Conservation (phyloP, 2,113 vertebrate genomes). For the Acrocephalus kingi region DNA sequence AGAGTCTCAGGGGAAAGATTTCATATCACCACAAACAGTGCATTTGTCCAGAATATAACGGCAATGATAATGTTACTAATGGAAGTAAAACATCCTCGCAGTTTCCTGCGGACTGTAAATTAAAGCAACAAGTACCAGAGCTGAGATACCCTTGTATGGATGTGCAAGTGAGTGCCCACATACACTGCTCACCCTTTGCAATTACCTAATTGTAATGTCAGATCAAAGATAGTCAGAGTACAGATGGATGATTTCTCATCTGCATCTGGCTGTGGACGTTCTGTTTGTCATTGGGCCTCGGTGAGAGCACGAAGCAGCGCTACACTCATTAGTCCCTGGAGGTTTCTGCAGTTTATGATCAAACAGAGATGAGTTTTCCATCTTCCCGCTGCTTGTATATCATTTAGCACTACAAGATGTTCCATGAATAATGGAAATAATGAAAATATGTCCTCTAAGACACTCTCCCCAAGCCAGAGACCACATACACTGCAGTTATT, state of each 20-base stretch:
- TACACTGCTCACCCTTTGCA: background rate
- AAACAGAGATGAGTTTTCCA: slow-evolving; percentile 35
- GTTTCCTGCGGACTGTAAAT: background rate
- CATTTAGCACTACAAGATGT: slow-evolving; percentile 50
- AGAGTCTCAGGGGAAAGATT: background rate
- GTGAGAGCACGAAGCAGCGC: background rate
- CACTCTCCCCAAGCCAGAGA: slow-evolving; percentile 11
- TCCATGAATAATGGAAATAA: slow-evolving; percentile 58
- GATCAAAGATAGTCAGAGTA: background rate
- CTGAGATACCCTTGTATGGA: background rate
- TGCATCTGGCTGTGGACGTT: background rate
- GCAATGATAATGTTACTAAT: background rate
- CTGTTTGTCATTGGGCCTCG: slow-evolving; percentile 1
- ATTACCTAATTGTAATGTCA: background rate
- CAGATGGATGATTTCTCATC: background rate
- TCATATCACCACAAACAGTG: background rate
- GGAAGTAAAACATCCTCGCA: background rate
- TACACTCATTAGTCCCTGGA: slow-evolving; percentile 21
- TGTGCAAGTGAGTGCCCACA: fast-evolving
- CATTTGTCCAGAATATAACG: background rate
- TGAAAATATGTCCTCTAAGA: slow-evolving; percentile 6
- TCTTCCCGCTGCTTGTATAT: slow-evolving; percentile 22
- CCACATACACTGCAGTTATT: background rate
- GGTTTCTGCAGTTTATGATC: background rate
- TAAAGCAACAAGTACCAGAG: background rate